These are phyloP conservation scores for Pristionchus arcanus DNA, from an alignment of 2,888 invertebrate genomes.

Conservation along the genomic window DNA sequence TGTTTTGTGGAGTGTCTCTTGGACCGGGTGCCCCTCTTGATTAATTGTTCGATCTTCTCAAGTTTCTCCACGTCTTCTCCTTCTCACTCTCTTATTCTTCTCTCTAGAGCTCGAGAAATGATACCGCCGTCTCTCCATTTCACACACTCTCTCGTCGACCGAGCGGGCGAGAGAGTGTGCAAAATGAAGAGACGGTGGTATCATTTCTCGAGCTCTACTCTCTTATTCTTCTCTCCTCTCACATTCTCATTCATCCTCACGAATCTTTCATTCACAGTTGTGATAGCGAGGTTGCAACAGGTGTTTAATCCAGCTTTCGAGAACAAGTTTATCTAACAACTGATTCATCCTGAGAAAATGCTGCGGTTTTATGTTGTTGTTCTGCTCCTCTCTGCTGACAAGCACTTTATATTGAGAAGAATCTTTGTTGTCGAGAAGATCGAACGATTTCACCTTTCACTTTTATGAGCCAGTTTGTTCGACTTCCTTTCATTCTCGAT, in stretches of 20 bases:
- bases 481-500: background rate
- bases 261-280: constrained; percentile 51
- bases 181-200: no score
- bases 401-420: constrained; percentile 14
- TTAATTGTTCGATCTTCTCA: constrained; percentile 44
- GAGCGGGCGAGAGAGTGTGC: no score
- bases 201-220: no score
- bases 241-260: constrained; percentile 9
- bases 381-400: background rate
- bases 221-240: no score
- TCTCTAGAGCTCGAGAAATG: no score
- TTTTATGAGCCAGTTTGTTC: background rate
- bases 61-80: constrained; percentile 4
- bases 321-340: background rate
- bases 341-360: constrained; percentile 6
- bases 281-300: background rate
- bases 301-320: background rate
- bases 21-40: background rate
- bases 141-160: no score
- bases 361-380: background rate
- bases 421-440: background rate
- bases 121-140: no score
- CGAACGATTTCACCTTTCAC: background rate
- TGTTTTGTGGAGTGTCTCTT: background rate
- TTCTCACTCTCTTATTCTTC: background rate